Evolutionary conservation across 2,797 vertebrate species (phyloP), one percentile per base, ranked within the genome.

Genomic region (Clarias fuscus): DNA sequence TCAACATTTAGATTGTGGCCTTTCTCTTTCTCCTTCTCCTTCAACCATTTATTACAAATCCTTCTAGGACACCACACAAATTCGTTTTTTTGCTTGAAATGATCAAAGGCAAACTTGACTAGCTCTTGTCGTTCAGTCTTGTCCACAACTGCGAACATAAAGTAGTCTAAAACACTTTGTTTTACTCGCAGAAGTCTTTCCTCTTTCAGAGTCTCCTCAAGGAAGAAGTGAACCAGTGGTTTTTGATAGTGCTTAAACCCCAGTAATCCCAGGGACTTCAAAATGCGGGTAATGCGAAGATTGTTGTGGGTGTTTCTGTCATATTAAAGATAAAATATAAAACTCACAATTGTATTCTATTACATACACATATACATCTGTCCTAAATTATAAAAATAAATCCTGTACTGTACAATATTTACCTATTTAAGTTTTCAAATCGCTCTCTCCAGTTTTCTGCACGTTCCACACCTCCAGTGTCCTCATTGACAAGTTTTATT

Each of bases 261-360:
- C 92, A 99, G 93, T 88, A 95, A 97, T 0, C 97, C 98, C 92
- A 97, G 94, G 86, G 97, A 97, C 95, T 99, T 99, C 88, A 99
- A 94, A 90, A 99, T 98, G 83, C 97, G 97, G 0, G 97, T 99
- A 90, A 99, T 97, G 81, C 97, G 96, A 73, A 99, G 92, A 90
- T 96, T 98, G 93, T 99, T 99, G 91, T 99, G 98, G 81, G 93
- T 93, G 87, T 90, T 91, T 27, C 98, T 99, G 93, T 56, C 82
- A 84, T 13, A 67, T 75, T 24, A 82, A 70, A 86, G 11, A 68
- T 14, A 62, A 37, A 65, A 43, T 2, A 6, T 33, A 65, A 48
- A 27, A 59, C 22, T 40, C 17, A 22, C 0, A 70, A 58, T 70
- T 11, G 15, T 14, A 58, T 7, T 33, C 1, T 53, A 0, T 65